A percentile compares a stretch with the other conserved stretches of the same genome.
Evolutionary conservation across 2,888 invertebrate genomes (phyloP).

Genomic region (Sabatieria punctata): DNA sequence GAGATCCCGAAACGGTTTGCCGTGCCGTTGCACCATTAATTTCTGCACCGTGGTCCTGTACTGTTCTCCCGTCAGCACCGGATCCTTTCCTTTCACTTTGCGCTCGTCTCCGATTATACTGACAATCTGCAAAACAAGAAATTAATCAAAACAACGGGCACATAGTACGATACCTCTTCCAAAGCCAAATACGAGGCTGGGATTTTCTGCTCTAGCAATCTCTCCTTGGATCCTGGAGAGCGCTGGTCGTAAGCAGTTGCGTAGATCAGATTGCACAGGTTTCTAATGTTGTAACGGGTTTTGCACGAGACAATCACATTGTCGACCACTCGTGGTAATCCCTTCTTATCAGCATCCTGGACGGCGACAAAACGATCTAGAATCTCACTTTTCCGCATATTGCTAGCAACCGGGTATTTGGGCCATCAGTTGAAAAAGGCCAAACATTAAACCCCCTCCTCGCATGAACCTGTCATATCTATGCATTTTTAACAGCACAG

Average conservation of each 20-base stretch:
- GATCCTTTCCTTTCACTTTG: slow-evolving; percentile 46
- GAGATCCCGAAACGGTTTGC: slow-evolving; percentile 53
- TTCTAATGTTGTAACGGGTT: slow-evolving; percentile 68
- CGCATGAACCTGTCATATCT: too few species aligned
- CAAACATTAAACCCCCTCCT: too few species aligned
- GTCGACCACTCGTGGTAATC: slow-evolving; percentile 70
- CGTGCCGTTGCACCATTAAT: slow-evolving; percentile 49
- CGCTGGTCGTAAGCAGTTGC: slow-evolving; percentile 77
- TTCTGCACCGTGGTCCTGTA: slow-evolving; percentile 43
- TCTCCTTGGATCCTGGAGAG: slow-evolving; percentile 74
- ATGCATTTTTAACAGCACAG: too few species aligned
- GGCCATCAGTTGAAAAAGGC: too few species aligned
- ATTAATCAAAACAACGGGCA: background rate
- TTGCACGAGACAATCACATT: slow-evolving; percentile 77
- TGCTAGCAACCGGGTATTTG: too few species aligned
- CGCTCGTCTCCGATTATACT: slow-evolving; percentile 60
- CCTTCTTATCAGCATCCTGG: slow-evolving; percentile 72
- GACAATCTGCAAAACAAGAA: slow-evolving; percentile 35
- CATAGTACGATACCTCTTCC: slow-evolving; percentile 53
- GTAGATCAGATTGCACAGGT: slow-evolving; percentile 65
- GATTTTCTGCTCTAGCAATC: slow-evolving; percentile 74
- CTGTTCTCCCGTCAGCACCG: slow-evolving; percentile 62
- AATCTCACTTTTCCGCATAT: too few species aligned
- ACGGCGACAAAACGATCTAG: slow-evolving; percentile 57
- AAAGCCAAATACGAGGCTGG: slow-evolving; percentile 85